Percentiles rank a stretch among this genome's conserved stretches.
Evolutionary conservation across 2,113 vertebrate genomes (phyloP).

Genomic region (Hemiscyllium ocellatum): DNA sequence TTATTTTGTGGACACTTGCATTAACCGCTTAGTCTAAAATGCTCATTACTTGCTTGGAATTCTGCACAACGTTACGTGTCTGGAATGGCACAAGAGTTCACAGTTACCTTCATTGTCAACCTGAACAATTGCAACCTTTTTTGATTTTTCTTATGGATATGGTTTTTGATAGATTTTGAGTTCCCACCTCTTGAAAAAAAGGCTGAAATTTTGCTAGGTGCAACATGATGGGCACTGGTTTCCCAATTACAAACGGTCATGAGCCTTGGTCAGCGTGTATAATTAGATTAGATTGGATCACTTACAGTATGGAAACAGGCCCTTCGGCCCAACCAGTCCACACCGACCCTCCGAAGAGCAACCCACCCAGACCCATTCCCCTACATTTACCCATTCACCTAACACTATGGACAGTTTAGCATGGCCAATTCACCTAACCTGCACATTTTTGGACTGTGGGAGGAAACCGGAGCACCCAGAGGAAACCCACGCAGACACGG

Average conservation of each 20-base stretch:
- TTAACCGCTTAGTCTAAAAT: not conserved
- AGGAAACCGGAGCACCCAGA: too few species aligned
- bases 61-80: not conserved
- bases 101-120: not conserved
- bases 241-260: not conserved
- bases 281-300: too few species aligned
- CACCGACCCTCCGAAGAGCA: too few species aligned
- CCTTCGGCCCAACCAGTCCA: too few species aligned
- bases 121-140: not conserved
- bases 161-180: not conserved
- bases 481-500: too few species aligned
- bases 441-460: too few species aligned
- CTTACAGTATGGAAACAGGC: too few species aligned
- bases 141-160: not conserved
- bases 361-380: too few species aligned
- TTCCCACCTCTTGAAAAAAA: not conserved
- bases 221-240: not conserved
- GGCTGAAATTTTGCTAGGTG: not conserved
- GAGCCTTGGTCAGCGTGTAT: not conserved
- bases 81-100: not conserved
- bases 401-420: too few species aligned
- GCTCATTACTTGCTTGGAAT: not conserved
- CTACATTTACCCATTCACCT: too few species aligned
- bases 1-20: too few species aligned
- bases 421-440: too few species aligned